Evolutionary conservation across 2,113 vertebrate species (phyloP), one percentile per base, ranked within the genome.

Genomic region (Sus scrofa): DNA sequence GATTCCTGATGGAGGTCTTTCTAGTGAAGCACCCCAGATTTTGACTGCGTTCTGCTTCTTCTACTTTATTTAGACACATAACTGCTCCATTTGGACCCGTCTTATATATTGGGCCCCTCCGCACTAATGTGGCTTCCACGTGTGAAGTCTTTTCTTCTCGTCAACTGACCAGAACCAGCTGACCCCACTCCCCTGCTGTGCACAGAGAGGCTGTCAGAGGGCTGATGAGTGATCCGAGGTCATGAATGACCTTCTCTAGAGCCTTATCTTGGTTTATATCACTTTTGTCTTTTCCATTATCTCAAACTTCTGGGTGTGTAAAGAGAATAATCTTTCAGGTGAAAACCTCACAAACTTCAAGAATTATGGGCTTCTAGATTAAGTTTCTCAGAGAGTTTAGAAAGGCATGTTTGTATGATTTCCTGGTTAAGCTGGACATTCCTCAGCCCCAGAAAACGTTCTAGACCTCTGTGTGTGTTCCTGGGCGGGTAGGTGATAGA

Each of bases 351-450:
- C 13, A 81, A 1, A 95, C 75, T 92, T 79, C 30, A 74, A 88
- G 34, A 50, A 65, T 86, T 63, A 2, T 67, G 70, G 67, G 37
- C 7, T 44, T 70, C 26, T 20, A 78, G 60, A 44, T 16, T 34
- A 8, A 73, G n/a, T 65, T 87, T 83, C 52, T 83, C 39, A 70
- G 67, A 74, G 94, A 74, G 63, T 54, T 50, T 50, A 87, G 58
- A 44, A 77, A 63, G 24, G 11, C 52, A 50, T 96, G 78, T 77
- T 73, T 50, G 18, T 91, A 18, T 94, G 44, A 90, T 56, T 91
- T 74, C 60, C 52, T 86, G 52, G 39, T 60, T 10, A 95, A 86
- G 34, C 50, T 73, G 79, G 37, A 82, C 79, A 91, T 96, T 39
- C 20, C n/a, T 63, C 34, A 77, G 27, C 63, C 37, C 18, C 37